A percentile compares a stretch with the other conserved stretches of the same genome.
Evolutionary conservation across 2,888 invertebrate genomes (phyloP).

Genomic region (Aporophyla nigra): DNA sequence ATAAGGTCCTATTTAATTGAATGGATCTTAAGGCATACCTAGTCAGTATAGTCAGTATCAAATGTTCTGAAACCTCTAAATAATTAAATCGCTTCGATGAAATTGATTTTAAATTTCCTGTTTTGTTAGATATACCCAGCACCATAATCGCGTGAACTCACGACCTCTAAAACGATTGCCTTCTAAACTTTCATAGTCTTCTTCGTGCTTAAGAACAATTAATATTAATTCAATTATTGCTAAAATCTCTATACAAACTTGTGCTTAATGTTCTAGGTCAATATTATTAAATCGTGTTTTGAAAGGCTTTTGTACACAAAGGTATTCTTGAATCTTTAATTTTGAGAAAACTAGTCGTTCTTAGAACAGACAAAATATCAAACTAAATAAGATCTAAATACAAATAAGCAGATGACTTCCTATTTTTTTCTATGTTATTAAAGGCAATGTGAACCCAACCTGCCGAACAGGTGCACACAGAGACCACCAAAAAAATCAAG

Average conservation of each 20-base stretch:
- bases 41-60: not conserved
- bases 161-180: slow-evolving; percentile 32
- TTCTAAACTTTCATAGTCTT: slow-evolving; percentile 27
- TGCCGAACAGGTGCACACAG: slow-evolving; percentile 18
- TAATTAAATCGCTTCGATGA: not conserved
- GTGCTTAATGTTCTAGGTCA: slow-evolving; percentile 45
- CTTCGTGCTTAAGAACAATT: slow-evolving; percentile 52
- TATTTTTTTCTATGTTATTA: slow-evolving; percentile 7
- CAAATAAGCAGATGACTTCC: slow-evolving; percentile 7
- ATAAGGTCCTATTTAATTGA: not conserved
- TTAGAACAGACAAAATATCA: not conserved
- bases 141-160: slow-evolving; percentile 36
- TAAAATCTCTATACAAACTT: slow-evolving; percentile 32
- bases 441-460: slow-evolving; percentile 21
- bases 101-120: not conserved
- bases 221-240: slow-evolving; percentile 18
- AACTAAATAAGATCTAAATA: not conserved
- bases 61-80: not conserved
- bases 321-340: not conserved
- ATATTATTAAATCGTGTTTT: slow-evolving; percentile 21
- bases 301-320: not conserved
- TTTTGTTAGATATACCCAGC: not conserved
- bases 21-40: not conserved
- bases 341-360: not conserved
- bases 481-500: not conserved